Evolutionary conservation across 2,113 vertebrate genomes (phyloP).

Genomic region (Donacobius atricapilla): DNA sequence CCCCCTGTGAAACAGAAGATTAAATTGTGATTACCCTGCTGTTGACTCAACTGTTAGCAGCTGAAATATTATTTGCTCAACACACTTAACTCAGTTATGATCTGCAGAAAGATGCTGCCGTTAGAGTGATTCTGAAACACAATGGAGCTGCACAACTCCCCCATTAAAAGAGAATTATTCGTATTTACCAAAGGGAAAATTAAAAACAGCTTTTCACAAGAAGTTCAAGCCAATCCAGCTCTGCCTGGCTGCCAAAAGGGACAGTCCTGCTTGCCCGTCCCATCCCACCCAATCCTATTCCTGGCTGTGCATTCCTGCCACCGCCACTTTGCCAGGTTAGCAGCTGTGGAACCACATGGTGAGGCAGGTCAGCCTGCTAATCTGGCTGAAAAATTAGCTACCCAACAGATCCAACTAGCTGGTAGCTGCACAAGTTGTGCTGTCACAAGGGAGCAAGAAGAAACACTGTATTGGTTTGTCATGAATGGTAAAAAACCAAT

Average conservation of each 20-base stretch:
- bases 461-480: too few relatives aligned
- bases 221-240: neutral
- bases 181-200: conserved; percentile 7
- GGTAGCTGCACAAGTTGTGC: neutral
- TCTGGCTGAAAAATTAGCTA: neutral
- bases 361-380: neutral
- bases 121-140: neutral
- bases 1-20: conserved; percentile 21
- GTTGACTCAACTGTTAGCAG: conserved; percentile 54
- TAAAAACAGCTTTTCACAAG: neutral
- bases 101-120: conserved; percentile 28
- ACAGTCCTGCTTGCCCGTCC: neutral
- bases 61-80: conserved; percentile 62
- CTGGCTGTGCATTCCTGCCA: neutral
- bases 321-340: neutral
- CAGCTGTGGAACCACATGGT: neutral
- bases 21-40: conserved; percentile 48
- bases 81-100: conserved; percentile 3
- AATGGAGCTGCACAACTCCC: neutral
- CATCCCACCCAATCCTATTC: neutral
- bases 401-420: neutral
- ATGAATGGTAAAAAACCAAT: too few relatives aligned
- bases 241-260: neutral
- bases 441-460: neutral
- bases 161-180: neutral